These are phyloP conservation scores for Nebria salina DNA, from an alignment of 2,888 invertebrate genomes.

Conservation along the genomic window DNA sequence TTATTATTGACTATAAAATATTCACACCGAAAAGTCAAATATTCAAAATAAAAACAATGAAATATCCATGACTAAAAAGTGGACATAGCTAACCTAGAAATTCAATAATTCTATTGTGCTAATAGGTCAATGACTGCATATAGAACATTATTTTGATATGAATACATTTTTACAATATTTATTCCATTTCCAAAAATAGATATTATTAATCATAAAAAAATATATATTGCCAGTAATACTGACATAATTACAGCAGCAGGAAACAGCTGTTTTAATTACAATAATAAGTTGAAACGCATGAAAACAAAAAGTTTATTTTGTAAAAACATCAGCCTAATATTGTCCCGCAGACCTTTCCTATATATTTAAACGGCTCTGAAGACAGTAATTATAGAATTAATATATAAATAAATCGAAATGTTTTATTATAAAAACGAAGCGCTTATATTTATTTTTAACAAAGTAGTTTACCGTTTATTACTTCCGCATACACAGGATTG, in stretches of 20 bases:
- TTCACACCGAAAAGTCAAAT: background rate
- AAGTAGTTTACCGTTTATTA: background rate
- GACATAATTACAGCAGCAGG: background rate
- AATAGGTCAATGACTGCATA: background rate
- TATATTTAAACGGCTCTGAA: background rate
- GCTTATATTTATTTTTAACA: conserved; percentile 1
- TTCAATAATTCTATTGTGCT: background rate
- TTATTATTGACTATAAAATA: background rate
- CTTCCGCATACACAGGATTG: conserved; percentile 1
- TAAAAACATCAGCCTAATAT: background rate
- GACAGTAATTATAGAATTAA: background rate
- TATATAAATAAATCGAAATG: conserved; percentile 1
- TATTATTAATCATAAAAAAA: background rate
- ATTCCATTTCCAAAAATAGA: background rate
- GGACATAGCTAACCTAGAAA: background rate
- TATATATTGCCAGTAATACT: background rate
- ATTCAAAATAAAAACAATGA: background rate
- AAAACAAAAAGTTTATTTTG: background rate
- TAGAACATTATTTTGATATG: background rate
- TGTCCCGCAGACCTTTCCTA: background rate
- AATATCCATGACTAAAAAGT: background rate
- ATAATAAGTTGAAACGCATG: background rate
- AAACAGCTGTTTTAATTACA: background rate
- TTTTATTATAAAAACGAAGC: background rate
- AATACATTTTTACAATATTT: background rate